Evolutionary conservation across 2,888 invertebrate genomes (phyloP).

Genomic region (Netelia inedita): DNA sequence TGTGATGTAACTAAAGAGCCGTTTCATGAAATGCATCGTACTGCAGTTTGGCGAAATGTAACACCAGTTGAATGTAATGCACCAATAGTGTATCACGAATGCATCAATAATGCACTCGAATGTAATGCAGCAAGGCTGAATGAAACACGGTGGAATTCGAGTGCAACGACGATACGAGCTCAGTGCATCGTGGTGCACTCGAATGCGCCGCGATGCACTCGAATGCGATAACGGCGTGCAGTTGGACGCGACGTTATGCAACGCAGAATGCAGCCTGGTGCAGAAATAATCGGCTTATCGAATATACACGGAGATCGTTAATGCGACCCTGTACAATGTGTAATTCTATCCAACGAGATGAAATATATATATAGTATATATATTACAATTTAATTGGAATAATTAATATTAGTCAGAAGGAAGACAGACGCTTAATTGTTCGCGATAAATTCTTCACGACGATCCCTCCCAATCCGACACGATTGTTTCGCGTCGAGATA

Average conservation of each 20-base stretch:
- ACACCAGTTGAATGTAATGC: neutral
- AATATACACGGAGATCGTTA: neutral
- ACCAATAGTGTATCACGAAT: neutral
- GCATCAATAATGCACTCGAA: neutral
- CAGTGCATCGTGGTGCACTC: too few species aligned
- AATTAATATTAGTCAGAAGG: too few species aligned
- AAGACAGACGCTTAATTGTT: too few species aligned
- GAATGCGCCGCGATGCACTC: too few species aligned
- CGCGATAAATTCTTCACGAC: too few species aligned
- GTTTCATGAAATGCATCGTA: neutral
- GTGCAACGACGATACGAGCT: too few species aligned
- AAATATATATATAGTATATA: neutral
- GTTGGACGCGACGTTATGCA: neutral
- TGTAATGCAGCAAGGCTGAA: too few species aligned
- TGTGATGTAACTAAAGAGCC: neutral
- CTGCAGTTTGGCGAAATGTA: neutral
- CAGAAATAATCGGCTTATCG: neutral
- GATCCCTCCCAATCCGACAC: too few species aligned
- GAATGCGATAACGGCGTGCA: neutral
- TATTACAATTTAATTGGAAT: too few species aligned
- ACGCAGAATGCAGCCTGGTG: neutral
- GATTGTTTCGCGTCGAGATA: too few species aligned
- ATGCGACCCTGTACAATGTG: neutral
- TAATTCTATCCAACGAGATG: neutral
- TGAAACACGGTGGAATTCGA: too few species aligned